phyloP scores from a whole-genome alignment of 2,113 vertebrate genomes.

The Rhineura floridana region DNA sequence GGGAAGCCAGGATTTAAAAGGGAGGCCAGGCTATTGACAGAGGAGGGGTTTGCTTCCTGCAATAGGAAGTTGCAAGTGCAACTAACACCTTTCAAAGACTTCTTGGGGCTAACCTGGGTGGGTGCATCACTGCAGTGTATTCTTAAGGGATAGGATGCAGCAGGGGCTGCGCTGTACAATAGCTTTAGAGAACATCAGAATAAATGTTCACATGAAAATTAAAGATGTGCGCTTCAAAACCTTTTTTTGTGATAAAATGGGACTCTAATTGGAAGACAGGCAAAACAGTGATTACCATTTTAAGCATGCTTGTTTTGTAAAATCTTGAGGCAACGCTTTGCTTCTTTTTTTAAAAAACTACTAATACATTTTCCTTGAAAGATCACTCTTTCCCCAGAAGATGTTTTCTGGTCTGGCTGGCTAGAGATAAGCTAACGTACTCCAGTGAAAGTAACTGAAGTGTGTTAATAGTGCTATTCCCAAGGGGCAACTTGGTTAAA shows the following conservation, averaged over 20 bases:
- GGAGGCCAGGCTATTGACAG: neutral
- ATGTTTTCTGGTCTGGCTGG: neutral
- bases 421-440: constrained; percentile 21
- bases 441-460: neutral
- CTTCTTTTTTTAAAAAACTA: neutral
- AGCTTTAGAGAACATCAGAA: neutral
- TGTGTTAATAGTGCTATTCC: constrained; percentile 14
- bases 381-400: neutral
- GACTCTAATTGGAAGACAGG: neutral
- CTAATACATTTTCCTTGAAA: neutral
- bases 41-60: neutral
- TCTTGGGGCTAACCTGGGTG: neutral
- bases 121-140: no score
- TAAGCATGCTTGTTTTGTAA: neutral
- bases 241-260: neutral
- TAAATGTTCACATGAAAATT: neutral
- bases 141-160: neutral
- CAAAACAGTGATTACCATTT: neutral
- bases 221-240: neutral
- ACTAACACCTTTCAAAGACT: neutral
- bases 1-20: neutral
- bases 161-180: no score
- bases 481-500: constrained; percentile 1
- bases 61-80: neutral
- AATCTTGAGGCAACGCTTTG: neutral